phyloP scores from a whole-genome alignment of 2,888 invertebrate species.

The Chymomyza procnemis region DNA sequence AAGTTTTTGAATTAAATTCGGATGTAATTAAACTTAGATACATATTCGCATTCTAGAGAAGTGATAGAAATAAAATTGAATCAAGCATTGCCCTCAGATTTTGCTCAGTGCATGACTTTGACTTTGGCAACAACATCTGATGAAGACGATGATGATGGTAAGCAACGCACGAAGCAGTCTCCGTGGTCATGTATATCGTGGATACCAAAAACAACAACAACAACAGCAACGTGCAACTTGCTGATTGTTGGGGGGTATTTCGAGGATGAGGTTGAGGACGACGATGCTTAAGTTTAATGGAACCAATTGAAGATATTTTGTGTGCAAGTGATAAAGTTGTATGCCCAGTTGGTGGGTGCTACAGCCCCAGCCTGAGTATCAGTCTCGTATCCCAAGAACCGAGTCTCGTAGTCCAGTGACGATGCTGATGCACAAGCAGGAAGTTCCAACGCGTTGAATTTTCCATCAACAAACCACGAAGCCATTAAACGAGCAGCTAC shows the following conservation, averaged over 20 bases:
- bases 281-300: constrained; percentile 68
- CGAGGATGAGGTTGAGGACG: neutral
- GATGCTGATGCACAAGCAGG: neutral
- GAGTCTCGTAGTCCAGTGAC: neutral
- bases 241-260: constrained; percentile 17
- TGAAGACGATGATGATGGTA: constrained; percentile 65
- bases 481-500: constrained; percentile 53
- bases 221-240: constrained; percentile 33
- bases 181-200: constrained; percentile 3
- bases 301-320: constrained; percentile 75
- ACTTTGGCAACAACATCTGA: neutral
- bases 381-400: neutral
- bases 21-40: too few relatives aligned
- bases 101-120: neutral
- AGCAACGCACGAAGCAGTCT: constrained; percentile 64
- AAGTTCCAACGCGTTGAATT: neutral
- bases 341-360: constrained; percentile 50
- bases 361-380: constrained; percentile 3
- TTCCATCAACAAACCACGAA: constrained; percentile 62
- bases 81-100: neutral
- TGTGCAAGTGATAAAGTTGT: constrained; percentile 75
- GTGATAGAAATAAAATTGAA: neutral
- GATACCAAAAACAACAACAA: neutral
- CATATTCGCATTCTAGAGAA: too few relatives aligned
- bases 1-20: too few relatives aligned